phyloP scores from a whole-genome alignment of 2,888 invertebrate species.

The Eretmocerus hayati region DNA sequence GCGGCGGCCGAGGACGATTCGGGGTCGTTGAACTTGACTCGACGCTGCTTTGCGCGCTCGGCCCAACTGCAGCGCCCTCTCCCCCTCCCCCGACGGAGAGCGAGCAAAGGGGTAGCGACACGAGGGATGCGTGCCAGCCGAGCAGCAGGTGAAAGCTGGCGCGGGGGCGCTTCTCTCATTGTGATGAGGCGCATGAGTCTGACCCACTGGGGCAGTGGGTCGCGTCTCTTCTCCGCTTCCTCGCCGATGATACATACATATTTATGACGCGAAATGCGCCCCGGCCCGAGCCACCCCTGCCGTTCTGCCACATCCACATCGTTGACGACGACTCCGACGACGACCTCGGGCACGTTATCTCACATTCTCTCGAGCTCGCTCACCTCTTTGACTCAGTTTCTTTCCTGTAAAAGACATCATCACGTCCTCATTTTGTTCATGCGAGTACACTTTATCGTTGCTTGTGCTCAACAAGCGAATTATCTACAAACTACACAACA shows the following conservation, averaged over 20 bases:
- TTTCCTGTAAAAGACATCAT: no score
- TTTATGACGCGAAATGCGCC: slow-evolving; percentile 43
- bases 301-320: no score
- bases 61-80: no score
- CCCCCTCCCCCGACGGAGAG: no score
- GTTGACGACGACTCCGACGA: not conserved
- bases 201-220: slow-evolving; percentile 47
- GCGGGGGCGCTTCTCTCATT: slow-evolving; percentile 33
- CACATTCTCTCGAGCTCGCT: not conserved
- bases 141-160: no score
- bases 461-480: no score
- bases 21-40: not conserved
- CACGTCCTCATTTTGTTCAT: no score
- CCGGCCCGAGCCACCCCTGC: no score
- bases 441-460: no score
- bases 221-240: slow-evolving; percentile 41
- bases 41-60: no score
- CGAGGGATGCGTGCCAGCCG: not conserved
- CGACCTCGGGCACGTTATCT: not conserved
- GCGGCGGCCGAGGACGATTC: not conserved
- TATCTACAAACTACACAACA: no score
- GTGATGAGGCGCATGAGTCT: slow-evolving; percentile 47
- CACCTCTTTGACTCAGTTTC: no score
- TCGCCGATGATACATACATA: slow-evolving; percentile 45
- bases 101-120: not conserved